A percentile compares a stretch with the other conserved stretches of the same genome.
These are phyloP conservation scores for Mimachlamys varia DNA, from an alignment of 2,888 invertebrate species.

Conservation along the genomic window DNA sequence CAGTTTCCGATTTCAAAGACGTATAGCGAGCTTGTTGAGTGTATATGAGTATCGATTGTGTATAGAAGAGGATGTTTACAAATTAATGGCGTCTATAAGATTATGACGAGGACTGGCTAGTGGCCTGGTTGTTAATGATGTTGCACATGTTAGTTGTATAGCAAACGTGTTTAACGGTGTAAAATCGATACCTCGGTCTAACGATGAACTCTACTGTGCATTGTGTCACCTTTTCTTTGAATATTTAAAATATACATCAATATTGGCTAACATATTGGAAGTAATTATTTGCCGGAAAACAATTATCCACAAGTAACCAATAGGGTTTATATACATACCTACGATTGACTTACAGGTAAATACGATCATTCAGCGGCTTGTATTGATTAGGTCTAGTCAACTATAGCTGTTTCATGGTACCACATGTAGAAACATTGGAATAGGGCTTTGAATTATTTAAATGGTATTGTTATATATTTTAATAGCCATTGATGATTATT, in stretches of 20 bases:
- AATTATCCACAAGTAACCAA: background rate
- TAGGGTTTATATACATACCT: background rate
- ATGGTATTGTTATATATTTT: background rate
- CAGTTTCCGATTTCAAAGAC: slow-evolving; percentile 16
- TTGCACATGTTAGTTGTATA: slow-evolving; percentile 20
- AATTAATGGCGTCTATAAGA: background rate
- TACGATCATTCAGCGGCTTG: background rate
- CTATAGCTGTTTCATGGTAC: background rate
- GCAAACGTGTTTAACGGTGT: background rate
- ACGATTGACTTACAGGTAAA: background rate
- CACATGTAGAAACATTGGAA: background rate
- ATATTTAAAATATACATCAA: background rate
- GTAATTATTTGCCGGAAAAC: slow-evolving; percentile 4
- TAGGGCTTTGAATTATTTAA: slow-evolving; percentile 4
- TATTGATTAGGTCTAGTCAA: background rate
- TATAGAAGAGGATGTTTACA: background rate
- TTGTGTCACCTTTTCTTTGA: background rate
- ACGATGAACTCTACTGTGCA: background rate
- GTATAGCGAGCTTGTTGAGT: background rate
- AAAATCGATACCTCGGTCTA: background rate
- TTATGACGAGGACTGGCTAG: background rate
- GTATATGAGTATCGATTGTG: background rate
- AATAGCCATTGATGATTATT: background rate
- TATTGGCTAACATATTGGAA: background rate
- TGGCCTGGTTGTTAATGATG: background rate